phyloP scores from a whole-genome alignment of 1,140 invertebrate species.

The Polypedilum vanderplanki region DNA sequence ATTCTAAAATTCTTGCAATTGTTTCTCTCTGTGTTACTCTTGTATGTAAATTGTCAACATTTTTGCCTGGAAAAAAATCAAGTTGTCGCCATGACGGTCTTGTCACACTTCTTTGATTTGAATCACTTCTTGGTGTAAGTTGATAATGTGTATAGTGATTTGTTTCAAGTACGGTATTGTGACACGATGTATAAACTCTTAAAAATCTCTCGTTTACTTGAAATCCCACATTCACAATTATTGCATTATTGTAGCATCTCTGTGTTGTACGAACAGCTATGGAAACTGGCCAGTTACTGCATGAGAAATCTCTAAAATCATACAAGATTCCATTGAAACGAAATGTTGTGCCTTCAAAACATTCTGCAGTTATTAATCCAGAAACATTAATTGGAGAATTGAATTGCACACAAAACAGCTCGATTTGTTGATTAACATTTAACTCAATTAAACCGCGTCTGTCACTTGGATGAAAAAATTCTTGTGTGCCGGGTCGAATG shows the following conservation, averaged over 20 bases:
- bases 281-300: slow-evolving; percentile 29
- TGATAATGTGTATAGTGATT: slow-evolving; percentile 22
- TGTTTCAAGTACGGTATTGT: background rate
- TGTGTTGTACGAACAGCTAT: background rate
- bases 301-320: slow-evolving; percentile 40
- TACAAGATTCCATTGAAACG: slow-evolving; percentile 35
- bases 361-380: slow-evolving; percentile 30
- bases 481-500: background rate
- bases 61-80: background rate
- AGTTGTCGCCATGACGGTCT: background rate
- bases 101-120: background rate
- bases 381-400: slow-evolving; percentile 33
- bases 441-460: slow-evolving; percentile 37
- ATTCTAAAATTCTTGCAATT: background rate
- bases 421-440: slow-evolving; percentile 31
- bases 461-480: background rate
- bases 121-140: background rate
- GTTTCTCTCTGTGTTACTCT: background rate
- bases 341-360: slow-evolving; percentile 39
- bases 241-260: background rate
- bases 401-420: slow-evolving; percentile 40
- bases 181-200: background rate
- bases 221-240: background rate
- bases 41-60: background rate
- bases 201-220: background rate